Conservation (phyloP, 2,113 vertebrate genomes). For the Brachyhypopomus gauderio region DNA sequence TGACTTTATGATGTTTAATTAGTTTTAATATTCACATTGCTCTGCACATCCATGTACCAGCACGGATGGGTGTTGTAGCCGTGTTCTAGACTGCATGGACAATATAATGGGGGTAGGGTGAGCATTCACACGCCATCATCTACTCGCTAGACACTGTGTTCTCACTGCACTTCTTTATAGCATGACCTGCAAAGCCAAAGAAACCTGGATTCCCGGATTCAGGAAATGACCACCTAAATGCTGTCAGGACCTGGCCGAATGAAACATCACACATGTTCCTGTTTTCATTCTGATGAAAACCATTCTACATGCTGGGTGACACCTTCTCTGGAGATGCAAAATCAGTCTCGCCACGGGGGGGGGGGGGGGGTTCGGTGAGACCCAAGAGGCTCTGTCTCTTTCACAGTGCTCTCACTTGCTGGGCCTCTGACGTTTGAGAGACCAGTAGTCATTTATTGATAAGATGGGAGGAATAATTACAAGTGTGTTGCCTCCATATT, state of each 20-base stretch:
- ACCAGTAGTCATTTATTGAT: constrained; percentile 14
- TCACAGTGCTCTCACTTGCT: not conserved
- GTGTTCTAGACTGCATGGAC: not conserved
- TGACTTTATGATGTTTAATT: not conserved
- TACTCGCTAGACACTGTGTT: not conserved
- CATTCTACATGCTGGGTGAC: too few relatives aligned
- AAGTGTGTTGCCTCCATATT: not conserved
- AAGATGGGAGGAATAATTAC: not conserved
- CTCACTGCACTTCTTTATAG: not conserved
- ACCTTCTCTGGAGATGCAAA: too few relatives aligned
- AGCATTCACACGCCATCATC: not conserved
- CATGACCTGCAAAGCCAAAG: not conserved
- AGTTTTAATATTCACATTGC: not conserved
- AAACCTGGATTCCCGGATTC: too few relatives aligned
- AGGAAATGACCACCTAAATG: too few relatives aligned
- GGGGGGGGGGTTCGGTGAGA: too few relatives aligned
- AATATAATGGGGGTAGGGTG: not conserved
- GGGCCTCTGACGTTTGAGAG: not conserved
- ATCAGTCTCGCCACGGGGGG: too few relatives aligned
- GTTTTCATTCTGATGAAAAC: too few relatives aligned
- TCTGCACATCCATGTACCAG: not conserved
- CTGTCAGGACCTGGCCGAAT: too few relatives aligned
- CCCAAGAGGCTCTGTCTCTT: not conserved
- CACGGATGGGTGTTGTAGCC: too few relatives aligned
- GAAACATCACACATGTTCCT: too few relatives aligned